phyloP scores from a whole-genome alignment of 2,797 vertebrate species.

The Clarias platycephalus region DNA sequence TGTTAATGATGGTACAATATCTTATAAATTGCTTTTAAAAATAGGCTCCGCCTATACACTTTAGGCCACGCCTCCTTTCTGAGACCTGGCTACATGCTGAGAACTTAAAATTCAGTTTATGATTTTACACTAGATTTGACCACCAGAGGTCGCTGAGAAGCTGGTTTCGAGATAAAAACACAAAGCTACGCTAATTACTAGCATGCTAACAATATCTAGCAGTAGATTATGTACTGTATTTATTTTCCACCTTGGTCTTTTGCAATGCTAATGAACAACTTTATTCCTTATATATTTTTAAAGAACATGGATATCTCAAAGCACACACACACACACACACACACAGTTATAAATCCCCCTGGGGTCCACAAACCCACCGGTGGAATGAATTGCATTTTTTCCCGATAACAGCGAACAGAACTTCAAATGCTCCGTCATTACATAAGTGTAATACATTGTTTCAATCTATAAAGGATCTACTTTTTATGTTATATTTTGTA shows the following conservation, averaged over 20 bases:
- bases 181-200: background rate
- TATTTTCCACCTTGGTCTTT: background rate
- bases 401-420: no score
- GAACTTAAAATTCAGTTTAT: background rate
- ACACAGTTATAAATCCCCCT: background rate
- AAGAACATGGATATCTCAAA: background rate
- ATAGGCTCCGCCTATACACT: background rate
- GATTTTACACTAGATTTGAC: background rate
- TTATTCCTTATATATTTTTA: background rate
- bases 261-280: background rate
- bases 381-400: no score
- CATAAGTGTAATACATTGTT: no score
- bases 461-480: no score
- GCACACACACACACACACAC: background rate
- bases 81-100: background rate
- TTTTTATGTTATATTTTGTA: no score
- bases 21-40: background rate
- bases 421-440: no score
- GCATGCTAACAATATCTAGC: background rate
- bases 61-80: slow-evolving; percentile 1
- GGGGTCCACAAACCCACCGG: no score
- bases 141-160: background rate
- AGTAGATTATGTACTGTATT: background rate
- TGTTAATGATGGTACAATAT: background rate
- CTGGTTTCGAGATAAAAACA: background rate